phyloP scores from a whole-genome alignment of 92 coral and sea anemone species.

The Porites lobata region DNA sequence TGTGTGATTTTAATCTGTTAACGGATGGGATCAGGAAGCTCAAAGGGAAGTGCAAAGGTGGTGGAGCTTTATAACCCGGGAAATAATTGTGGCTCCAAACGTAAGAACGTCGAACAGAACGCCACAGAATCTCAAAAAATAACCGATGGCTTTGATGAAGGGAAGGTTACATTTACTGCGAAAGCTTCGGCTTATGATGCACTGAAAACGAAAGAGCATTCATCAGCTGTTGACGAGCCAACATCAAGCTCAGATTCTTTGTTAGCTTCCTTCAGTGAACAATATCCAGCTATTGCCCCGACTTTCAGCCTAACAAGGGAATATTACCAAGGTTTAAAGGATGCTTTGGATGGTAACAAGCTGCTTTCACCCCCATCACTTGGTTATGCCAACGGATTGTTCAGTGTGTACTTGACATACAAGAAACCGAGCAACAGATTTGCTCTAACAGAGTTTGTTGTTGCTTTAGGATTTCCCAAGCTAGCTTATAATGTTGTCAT shows the following conservation, averaged over 20 bases:
- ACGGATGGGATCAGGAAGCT: neutral
- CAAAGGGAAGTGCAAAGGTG: neutral
- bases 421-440: neutral
- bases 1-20: neutral
- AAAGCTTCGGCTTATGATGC: neutral
- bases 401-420: neutral
- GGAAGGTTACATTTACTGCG: neutral
- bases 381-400: neutral
- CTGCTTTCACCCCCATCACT: neutral
- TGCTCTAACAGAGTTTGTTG: slow-evolving; percentile 25
- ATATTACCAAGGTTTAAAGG: slow-evolving; percentile 17
- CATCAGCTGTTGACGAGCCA: neutral
- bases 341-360: neutral
- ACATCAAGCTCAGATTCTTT: neutral
- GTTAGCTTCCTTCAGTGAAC: neutral
- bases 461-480: slow-evolving; percentile 37
- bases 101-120: neutral
- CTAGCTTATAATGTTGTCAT: slow-evolving; percentile 30
- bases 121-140: neutral
- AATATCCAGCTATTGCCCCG: slow-evolving; percentile 4
- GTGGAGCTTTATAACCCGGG: neutral
- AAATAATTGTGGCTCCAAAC: neutral
- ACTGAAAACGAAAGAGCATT: neutral
- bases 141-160: neutral
- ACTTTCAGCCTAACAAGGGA: neutral